phyloP scores from a whole-genome alignment of 2,797 vertebrate genomes.

The Columba guinea region DNA sequence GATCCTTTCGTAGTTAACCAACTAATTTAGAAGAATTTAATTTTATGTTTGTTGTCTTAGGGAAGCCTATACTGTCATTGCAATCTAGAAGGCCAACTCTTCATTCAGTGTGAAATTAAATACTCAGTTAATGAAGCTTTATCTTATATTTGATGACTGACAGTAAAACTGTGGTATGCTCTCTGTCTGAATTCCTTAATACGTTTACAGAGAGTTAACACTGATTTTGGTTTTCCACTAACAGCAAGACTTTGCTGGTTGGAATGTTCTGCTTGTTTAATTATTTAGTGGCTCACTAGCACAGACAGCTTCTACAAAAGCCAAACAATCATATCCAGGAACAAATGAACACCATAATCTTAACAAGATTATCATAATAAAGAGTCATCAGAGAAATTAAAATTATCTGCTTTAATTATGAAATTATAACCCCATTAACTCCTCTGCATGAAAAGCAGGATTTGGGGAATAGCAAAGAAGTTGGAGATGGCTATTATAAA shows the following conservation, averaged over 20 bases:
- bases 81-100: conserved; percentile 10
- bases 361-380: conserved; percentile 79
- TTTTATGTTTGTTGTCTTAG: background rate
- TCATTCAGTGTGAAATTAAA: conserved; percentile 58
- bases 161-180: conserved; percentile 29
- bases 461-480: conserved; percentile 71
- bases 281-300: conserved; percentile 68
- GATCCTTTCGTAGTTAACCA: background rate
- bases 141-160: conserved; percentile 19
- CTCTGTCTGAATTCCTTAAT: conserved; percentile 40
- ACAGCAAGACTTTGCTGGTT: conserved; percentile 44
- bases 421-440: conserved; percentile 84
- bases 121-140: conserved; percentile 56
- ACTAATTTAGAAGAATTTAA: background rate
- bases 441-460: conserved; percentile 67
- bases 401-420: conserved; percentile 81
- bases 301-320: conserved; percentile 54
- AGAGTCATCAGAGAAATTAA: conserved; percentile 78
- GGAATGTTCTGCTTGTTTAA: conserved; percentile 53
- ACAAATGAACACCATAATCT: conserved; percentile 77
- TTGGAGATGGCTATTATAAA: conserved; percentile 71
- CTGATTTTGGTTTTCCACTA: conserved; percentile 64
- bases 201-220: conserved; percentile 51
- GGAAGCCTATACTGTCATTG: background rate
- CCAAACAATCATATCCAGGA: conserved; percentile 61